Base-by-base conservation (phyloP, 37 sponge, comb jelly and placozoan species). In the Geodia barretti region DNA sequence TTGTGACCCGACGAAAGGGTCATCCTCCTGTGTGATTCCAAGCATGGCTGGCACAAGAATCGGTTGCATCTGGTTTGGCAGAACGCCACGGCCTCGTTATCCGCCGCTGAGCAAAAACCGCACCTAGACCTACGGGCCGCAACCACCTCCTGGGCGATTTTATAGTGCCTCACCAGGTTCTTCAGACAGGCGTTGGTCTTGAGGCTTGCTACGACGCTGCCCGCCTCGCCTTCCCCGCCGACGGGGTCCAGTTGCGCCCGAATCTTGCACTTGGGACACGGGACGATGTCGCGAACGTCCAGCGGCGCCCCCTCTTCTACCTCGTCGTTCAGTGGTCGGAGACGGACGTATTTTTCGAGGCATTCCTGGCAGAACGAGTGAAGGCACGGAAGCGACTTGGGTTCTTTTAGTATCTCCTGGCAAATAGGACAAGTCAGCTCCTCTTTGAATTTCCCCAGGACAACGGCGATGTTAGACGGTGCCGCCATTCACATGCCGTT, bases 351-450 rank as follows among this genome's bases (percentile, higher is more conserved):
- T 5, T 62, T 62, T 62, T 9, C 7, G 64, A 62, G 3, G 64
- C 64, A 62, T 62, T 2, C 1, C 8, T 3, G 3, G 64, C 64
- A 62, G 26, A 62, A 62, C 26, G 64, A 28, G 64, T 62, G 64
- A 3, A 62, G 64, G 9, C 64, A 62, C 3, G 24, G 24, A 2
- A 62, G 9, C 8, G 64, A 28, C 26, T 62, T 62, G 7, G 64
- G 64, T 62, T 62, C 64, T 5, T 62, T 5, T n/a, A 62, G 26
- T 5, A 62, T n/a, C 24, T 5, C 26, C 4, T 2, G 3, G 9
- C 64, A 62, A 5, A 62, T 62, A 28, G 64, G 26, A 62, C 64
- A 62, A 62, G 64, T 62, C 64, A 62, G 64, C 64, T 62, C 64
- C 26, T 62, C 9, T 28, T 28, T n/a, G 64, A 62, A 62, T 5